Conservation (phyloP, 2,113 vertebrate species). For the Burhinus oedicnemus region DNA sequence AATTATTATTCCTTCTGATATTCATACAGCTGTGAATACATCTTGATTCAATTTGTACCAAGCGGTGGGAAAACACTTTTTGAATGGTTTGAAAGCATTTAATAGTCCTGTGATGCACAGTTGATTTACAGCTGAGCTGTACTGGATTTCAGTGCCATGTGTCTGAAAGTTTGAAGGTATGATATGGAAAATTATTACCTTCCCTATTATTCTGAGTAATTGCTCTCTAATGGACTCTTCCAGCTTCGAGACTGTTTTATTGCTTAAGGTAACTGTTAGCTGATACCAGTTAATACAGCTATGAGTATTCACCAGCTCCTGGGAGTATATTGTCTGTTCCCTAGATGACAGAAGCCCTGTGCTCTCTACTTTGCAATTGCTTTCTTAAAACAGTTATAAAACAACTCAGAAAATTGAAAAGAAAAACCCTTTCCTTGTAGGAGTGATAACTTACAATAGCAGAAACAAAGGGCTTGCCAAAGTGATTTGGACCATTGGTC, state of each 20-base stretch:
- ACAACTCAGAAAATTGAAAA: neutral
- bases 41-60: slow-evolving; percentile 70
- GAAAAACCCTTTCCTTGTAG: neutral
- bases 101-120: slow-evolving; percentile 60
- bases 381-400: neutral
- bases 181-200: slow-evolving; percentile 65
- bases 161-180: slow-evolving; percentile 59
- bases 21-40: slow-evolving; percentile 57
- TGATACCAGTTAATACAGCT: slow-evolving; percentile 32
- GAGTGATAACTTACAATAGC: neutral
- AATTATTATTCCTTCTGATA: slow-evolving; percentile 45
- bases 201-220: slow-evolving; percentile 58
- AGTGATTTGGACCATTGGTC: neutral
- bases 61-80: slow-evolving; percentile 49
- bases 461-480: neutral
- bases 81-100: slow-evolving; percentile 51
- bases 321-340: neutral
- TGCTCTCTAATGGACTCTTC: slow-evolving; percentile 63
- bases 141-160: slow-evolving; percentile 55
- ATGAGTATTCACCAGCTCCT: neutral
- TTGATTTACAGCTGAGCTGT: slow-evolving; percentile 65
- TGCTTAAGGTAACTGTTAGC: slow-evolving; percentile 37
- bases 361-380: neutral
- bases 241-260: slow-evolving; percentile 61
- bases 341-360: neutral